Conservation (phyloP, 2,113 vertebrate genomes). For the Melospiza melodia region DNA sequence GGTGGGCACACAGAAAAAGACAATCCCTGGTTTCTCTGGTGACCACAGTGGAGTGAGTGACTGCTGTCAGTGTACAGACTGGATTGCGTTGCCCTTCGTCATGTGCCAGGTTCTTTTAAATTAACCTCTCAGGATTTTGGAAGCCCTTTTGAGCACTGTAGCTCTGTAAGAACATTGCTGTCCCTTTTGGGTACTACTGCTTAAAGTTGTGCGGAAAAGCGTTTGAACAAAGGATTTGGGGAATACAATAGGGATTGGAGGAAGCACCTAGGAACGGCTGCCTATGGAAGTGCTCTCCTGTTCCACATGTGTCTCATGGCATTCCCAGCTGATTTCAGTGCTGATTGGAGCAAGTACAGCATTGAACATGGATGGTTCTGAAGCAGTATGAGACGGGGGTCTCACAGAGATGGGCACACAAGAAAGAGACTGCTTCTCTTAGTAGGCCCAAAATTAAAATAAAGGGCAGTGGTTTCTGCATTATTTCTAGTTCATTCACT, state of each 20-base stretch:
- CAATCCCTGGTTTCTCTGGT: background rate
- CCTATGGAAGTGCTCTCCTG: background rate
- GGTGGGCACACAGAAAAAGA: background rate
- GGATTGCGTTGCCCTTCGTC: background rate
- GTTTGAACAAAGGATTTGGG: slow-evolving; percentile 45
- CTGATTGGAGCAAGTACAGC: background rate
- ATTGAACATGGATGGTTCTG: background rate
- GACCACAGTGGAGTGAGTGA: background rate
- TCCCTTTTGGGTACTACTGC: background rate
- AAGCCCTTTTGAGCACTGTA: background rate
- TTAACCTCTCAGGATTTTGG: slow-evolving; percentile 8
- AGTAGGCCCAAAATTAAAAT: background rate
- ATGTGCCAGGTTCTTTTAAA: background rate
- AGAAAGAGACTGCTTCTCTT: background rate
- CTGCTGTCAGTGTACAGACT: background rate
- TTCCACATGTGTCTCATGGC: background rate
- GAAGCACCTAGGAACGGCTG: background rate
- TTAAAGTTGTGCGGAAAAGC: background rate
- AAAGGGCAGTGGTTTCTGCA: background rate
- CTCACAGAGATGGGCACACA: background rate
- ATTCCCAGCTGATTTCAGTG: background rate
- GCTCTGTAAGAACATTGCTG: background rate
- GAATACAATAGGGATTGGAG: background rate
- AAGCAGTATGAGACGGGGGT: background rate
- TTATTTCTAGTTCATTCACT: background rate